Percentiles rank a stretch among this genome's conserved stretches.
These are phyloP conservation scores for Patella vulgata DNA, from an alignment of 1,140 invertebrate species.

Conservation along the genomic window DNA sequence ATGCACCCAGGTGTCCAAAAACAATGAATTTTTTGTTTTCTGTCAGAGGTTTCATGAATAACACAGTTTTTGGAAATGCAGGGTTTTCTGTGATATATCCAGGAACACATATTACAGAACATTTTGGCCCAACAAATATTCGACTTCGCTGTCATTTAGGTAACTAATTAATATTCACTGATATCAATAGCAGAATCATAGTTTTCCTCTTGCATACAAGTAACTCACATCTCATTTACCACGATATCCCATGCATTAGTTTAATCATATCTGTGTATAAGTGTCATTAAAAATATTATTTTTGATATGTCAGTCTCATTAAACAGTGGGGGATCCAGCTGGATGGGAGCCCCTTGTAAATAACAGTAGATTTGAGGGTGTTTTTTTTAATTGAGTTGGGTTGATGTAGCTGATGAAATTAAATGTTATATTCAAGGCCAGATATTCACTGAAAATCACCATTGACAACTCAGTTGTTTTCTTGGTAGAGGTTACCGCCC, in stretches of 20 bases:
- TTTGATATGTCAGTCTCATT: neutral
- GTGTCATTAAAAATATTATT: neutral
- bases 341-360: too few species aligned
- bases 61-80: conserved; percentile 56
- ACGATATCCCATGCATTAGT: neutral
- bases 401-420: too few species aligned
- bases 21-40: conserved; percentile 34
- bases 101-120: conserved; percentile 43
- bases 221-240: neutral
- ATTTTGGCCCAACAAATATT: conserved; percentile 56
- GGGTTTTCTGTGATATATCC: conserved; percentile 51
- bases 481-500: too few species aligned
- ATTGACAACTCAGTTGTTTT: too few species aligned
- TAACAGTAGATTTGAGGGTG: too few species aligned
- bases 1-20: conserved; percentile 31
- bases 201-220: too few species aligned
- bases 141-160: conserved; percentile 53
- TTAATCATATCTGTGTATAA: neutral
- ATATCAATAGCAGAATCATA: too few species aligned
- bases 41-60: conserved; percentile 37
- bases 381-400: too few species aligned
- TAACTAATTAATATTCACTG: conserved; percentile 13
- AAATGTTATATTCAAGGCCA: too few species aligned
- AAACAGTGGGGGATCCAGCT: neutral
- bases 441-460: too few species aligned